Percentiles rank a stretch among this genome's conserved stretches.
Conservation (phyloP, 2,888 invertebrate genomes). For the Drosophila algonquin region DNA sequence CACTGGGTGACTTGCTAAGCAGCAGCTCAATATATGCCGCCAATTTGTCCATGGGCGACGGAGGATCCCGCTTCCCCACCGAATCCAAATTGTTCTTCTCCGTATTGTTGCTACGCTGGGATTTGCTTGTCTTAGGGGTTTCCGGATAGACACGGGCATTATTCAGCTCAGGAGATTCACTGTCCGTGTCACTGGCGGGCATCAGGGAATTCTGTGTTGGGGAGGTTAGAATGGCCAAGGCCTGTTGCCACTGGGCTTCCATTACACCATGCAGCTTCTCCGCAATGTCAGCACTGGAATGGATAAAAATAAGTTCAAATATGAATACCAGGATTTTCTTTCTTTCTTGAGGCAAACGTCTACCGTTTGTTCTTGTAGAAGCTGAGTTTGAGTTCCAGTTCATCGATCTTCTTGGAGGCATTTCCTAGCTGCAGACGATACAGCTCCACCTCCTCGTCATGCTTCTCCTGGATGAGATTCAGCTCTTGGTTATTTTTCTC, state of each 20-base stretch:
- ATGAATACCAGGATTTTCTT: neutral
- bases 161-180: constrained; percentile 69
- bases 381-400: constrained; percentile 86
- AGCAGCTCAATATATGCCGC: constrained; percentile 84
- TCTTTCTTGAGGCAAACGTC: neutral
- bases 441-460: constrained; percentile 90
- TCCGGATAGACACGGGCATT: constrained; percentile 77
- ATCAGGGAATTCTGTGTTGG: constrained; percentile 72
- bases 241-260: constrained; percentile 92
- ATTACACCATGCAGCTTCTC: constrained; percentile 90
- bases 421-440: constrained; percentile 89
- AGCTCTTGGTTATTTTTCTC: constrained; percentile 90
- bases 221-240: constrained; percentile 87
- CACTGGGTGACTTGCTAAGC: constrained; percentile 85
- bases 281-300: constrained; percentile 88
- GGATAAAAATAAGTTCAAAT: neutral
- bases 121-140: constrained; percentile 81
- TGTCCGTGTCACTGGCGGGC: constrained; percentile 51
- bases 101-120: constrained; percentile 65
- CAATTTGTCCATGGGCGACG: constrained; percentile 76
- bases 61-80: constrained; percentile 55
- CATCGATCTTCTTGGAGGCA: constrained; percentile 87
- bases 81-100: constrained; percentile 72
- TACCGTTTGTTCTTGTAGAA: constrained; percentile 82
- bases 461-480: constrained; percentile 91